Evolutionary conservation across 2,888 invertebrate genomes (phyloP), one percentile per base, ranked within the genome.

Genomic region (Tiliacea citrago): DNA sequence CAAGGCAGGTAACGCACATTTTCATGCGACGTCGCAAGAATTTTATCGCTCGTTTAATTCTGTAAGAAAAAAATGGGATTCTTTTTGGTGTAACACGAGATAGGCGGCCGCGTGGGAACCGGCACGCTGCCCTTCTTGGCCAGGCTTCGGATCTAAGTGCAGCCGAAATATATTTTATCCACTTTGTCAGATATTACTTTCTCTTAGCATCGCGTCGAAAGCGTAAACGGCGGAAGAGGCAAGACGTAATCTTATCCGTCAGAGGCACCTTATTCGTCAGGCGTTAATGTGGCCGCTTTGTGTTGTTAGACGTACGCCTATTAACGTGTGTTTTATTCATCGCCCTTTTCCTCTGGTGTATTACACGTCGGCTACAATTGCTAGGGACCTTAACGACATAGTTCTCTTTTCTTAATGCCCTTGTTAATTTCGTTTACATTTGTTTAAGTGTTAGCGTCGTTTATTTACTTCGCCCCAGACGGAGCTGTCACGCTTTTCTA

Each of bases 1-100:
- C 96, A 96, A 95, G 96, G 93, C 96, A 96, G 96, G 96, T 96
- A 95, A 96, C 95, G 96, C 95, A 96, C 96, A 96, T 96, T 96
- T 96, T 96, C 96, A 96, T 95, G 96, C 94, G 95, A 96, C 96
- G 95, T 95, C 95, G 94, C 95, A 93, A 94, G 96, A 96, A 96
- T 96, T 96, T 96, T 96, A 96, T 96, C 96, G 95, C 94, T 92
- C 94, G 95, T 95, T 96, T 96, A 96, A 96, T 96, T 96, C 94
- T 94, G 93, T 93, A 92, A 94, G 94, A 94, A 95, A 95, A 95
- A 95, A 95, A 92, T 94, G 94, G 94, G 93, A 92, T 94, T 94
- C 94, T 93, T 93, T 93, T 93, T 90, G 91, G 91, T 91, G 95
- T 96, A 95, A 96, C 93, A 91, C 85, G 94, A 95, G 94, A 95